Evolutionary conservation across 2,888 invertebrate species (phyloP).

Genomic region (Leptinotarsa juncta): DNA sequence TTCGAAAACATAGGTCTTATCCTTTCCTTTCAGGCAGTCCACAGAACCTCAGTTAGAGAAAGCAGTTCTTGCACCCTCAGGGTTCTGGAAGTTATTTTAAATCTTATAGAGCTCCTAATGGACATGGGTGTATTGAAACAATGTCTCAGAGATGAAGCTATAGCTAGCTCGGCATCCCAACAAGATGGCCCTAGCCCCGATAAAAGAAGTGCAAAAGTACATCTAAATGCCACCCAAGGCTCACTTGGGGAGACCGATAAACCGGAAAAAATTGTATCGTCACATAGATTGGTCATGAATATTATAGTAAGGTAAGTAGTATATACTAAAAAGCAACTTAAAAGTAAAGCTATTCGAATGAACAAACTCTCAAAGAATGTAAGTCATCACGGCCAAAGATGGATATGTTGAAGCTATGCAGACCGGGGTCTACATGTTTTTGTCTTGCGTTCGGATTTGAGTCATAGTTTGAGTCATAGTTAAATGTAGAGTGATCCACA

Average conservation of each 20-base stretch:
- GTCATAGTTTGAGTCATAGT: no score
- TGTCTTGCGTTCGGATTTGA: no score
- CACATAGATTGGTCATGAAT: slow-evolving; percentile 81
- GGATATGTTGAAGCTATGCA: no score
- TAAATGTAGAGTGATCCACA: no score
- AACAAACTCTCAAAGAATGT: no score
- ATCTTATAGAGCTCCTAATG: slow-evolving; percentile 90
- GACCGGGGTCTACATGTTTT: no score
- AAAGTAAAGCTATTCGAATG: no score
- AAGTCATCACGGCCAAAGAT: no score
- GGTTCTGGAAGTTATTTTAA: slow-evolving; percentile 93
- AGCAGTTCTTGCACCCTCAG: slow-evolving; percentile 85
- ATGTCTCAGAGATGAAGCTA: slow-evolving; percentile 68
- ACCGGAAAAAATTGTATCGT: slow-evolving; percentile 69
- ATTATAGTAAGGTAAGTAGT: slow-evolving; percentile 70
- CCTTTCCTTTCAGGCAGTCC: slow-evolving; percentile 75
- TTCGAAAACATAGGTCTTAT: no score
- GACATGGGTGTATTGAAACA: slow-evolving; percentile 87
- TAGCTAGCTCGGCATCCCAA: slow-evolving; percentile 48
- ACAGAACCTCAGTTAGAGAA: slow-evolving; percentile 87
- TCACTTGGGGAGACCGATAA: slow-evolving; percentile 64
- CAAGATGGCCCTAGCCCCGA: slow-evolving; percentile 53
- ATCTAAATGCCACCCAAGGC: slow-evolving; percentile 48
- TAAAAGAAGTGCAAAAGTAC: slow-evolving; percentile 51
- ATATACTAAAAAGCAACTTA: not conserved